Evolutionary conservation across 2,797 vertebrate species (phyloP).

Genomic region (Prionace glauca): DNA sequence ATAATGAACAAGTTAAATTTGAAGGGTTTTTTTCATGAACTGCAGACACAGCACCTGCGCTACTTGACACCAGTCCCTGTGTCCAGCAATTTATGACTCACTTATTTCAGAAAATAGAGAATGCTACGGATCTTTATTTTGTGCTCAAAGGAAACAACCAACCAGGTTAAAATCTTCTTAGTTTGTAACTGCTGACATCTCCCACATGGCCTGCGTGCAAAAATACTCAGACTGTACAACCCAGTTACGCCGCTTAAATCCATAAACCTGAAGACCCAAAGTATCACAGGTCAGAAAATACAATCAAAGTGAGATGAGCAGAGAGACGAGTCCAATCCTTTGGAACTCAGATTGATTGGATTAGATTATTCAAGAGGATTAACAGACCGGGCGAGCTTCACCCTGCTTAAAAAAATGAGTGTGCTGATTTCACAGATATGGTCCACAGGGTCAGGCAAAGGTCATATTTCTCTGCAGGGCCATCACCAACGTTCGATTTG

Average conservation of each 20-base stretch:
- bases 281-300: neutral
- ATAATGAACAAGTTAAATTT: slow-evolving; percentile 26
- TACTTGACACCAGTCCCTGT: neutral
- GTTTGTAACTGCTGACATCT: neutral
- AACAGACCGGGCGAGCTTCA: neutral
- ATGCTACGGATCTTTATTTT: neutral
- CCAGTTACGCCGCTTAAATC: neutral
- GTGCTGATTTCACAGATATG: neutral
- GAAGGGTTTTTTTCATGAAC: neutral
- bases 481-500: neutral
- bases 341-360: slow-evolving; percentile 17
- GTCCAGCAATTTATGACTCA: neutral
- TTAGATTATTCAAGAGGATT: slow-evolving; percentile 32
- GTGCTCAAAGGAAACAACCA: neutral
- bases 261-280: neutral
- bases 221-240: neutral
- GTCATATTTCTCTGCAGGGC: neutral
- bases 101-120: neutral
- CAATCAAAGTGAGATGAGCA: neutral
- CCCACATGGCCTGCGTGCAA: no score
- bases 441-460: neutral
- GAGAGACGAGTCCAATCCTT: neutral
- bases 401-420: neutral
- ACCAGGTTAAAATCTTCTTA: neutral
- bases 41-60: neutral